Evolutionary conservation across 2,888 invertebrate genomes (phyloP).

Genomic region (Cataglyphis altisquamis): DNA sequence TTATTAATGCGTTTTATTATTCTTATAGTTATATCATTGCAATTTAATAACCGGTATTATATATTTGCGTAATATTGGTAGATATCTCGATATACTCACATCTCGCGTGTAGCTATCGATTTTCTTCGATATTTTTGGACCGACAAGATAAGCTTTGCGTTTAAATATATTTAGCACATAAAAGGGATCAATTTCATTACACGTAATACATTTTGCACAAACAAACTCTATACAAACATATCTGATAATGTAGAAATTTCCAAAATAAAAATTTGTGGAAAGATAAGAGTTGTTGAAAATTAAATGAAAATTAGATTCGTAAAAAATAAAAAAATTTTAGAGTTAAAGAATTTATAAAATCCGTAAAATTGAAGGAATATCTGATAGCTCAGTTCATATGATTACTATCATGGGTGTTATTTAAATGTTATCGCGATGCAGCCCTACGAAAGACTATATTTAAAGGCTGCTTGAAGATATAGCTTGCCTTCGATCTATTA

Average conservation of each 20-base stretch:
- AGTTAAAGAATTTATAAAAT: neutral
- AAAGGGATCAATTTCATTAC: conserved; percentile 25
- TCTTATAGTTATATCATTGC: neutral
- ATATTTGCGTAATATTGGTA: neutral
- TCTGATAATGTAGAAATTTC: neutral
- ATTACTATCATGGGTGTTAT: conserved; percentile 16
- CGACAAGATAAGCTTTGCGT: conserved; percentile 1
- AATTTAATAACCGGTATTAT: conserved; percentile 42
- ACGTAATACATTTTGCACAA: neutral
- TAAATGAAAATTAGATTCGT: conserved; percentile 11
- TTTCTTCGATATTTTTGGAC: conserved; percentile 41
- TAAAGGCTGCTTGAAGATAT: conserved; percentile 33
- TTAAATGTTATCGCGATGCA: conserved; percentile 37
- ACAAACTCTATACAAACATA: neutral
- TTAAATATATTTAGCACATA: conserved; percentile 26
- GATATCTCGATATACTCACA: neutral
- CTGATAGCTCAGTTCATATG: conserved; percentile 11
- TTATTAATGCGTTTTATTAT: conserved; percentile 34
- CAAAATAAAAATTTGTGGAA: conserved; percentile 5
- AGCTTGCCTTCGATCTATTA: conserved; percentile 44
- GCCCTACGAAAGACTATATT: conserved; percentile 27
- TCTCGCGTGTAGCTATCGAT: conserved; percentile 33
- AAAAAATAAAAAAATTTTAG: neutral
- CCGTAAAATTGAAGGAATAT: neutral
- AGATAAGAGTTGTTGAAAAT: neutral